Evolutionary conservation across 2,888 invertebrate genomes (phyloP), one percentile per base, ranked within the genome.

Genomic region (Lagria hirta): DNA sequence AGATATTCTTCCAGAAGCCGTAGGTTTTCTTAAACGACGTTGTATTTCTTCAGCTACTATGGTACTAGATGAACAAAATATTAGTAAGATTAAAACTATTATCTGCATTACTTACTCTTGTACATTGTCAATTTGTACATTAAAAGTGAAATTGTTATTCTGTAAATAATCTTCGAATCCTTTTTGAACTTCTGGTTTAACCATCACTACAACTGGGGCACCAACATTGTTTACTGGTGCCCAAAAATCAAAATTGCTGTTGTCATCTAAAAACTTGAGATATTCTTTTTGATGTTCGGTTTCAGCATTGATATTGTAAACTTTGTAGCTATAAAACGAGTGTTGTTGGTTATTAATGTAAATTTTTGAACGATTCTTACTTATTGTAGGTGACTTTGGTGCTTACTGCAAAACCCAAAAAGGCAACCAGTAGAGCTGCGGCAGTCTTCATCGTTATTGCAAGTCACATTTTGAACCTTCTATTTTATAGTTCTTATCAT

Each of bases 251-350:
- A 58, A 53, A 34, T 60, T 52, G 4, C 50, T 41, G 10, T 57
- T 38, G 3, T 52, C 18, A 2, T 59, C 51, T 10, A 73, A 29
- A 1, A 52, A 33, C 0, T 52, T 55, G 8, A 75, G 49, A 1
- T 64, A 47, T 4, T 57, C 48, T 5, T 68, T 55, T 45, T 75
- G 66, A 0, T 63, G 62, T n/a, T 53, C 42, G 4, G 57, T 64
- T 2, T 62, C 35, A 1, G 73, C 68, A 8, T 44, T 55, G 2
- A 75, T 55, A 34, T 60, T 69, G 55, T 70, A 75, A 17, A 74
- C 71, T 55, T 72, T 74, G 62, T 65, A 67, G n/a, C n/a, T n/a
- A n/a, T n/a, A n/a, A n/a, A n/a, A n/a, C n/a, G n/a, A n/a, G n/a
- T n/a, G n/a, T n/a, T n/a, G n/a, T n/a, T n/a, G n/a, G n/a, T n/a